Base-by-base conservation (phyloP, 2,797 vertebrate species). In the Momotus momota region DNA sequence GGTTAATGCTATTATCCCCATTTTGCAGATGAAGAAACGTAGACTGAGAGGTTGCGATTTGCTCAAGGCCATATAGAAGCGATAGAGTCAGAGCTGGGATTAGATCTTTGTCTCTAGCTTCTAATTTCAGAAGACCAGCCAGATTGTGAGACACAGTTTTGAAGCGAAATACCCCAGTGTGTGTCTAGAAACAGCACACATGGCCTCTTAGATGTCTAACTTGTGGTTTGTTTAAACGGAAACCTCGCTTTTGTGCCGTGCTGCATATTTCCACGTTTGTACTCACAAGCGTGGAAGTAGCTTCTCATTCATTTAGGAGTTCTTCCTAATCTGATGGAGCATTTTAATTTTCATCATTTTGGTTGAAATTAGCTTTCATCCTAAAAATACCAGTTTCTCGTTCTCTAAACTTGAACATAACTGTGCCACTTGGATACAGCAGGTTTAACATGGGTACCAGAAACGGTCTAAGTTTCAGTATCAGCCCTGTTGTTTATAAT, bases 21-120 rank as follows among this genome's bases (percentile, higher is more conserved):
- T 96, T 96, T 96, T 95, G 95, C 95, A 96, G 96, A 96, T 95
- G 94, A 96, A 95, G 94, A 97, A 97, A 94, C 69, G 92, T 96
- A 96, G 81, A 73, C 94, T 88, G 90, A 94, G 95, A 94, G 93
- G 87, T 81, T 94, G 72, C 90, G 86, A 94, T 97, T 97, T 95
- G 93, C 93, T 88, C 81, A 91, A 88, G 94, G 92, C 91, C 90
- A 94, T 91, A 91, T 87, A 91, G 89, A 91, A 95, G 90, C 87
- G 94, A 60, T 35, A 70, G 45, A 81, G 78, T 85, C 81, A 90
- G 79, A 93, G 60, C 72, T 93, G 86, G 93, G 92, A 90, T 97
- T 97, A 95, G 66, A 91, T 95, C 77, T 93, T 62, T 74, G n/a
- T 94, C 94, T 65, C 90, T 69, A 69, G 82, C 51, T 95, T 93